Evolutionary conservation across 2,888 invertebrate genomes (phyloP), one percentile per base, ranked within the genome.

Genomic region (Apodemia duryi): DNA sequence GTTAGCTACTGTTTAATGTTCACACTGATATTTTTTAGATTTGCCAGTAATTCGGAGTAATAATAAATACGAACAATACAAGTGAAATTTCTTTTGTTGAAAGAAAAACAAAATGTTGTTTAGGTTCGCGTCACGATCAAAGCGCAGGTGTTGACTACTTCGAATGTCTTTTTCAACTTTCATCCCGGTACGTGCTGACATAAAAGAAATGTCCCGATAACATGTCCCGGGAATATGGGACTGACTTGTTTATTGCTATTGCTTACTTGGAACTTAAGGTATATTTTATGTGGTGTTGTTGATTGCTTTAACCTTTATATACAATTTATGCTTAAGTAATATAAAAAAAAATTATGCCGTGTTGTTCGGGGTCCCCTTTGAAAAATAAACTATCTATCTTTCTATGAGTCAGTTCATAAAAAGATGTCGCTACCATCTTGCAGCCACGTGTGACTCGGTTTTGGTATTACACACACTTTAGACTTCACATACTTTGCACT

Each of bases 141-240:
- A 67, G 65, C 62, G 63, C 65, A 68, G 65, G 67, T 68, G 68
- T 62, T 57, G 54, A 54, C 46, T 64, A 54, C 52, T 57, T 62
- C 62, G 52, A 41, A 63, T 51, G 61, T 67, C 60, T 65, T 68
- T 68, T 64, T 64, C 64, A 52, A 66, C 62, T 66, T 65, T 62
- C 61, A 61, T 57, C 32, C 57, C 32, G 41, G 52, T 65, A 68
- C 66, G 64, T 68, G 68, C 64, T 52, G 65, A 65, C 60, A 65
- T 65, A 62, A 60, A 54, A 38, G 65, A 61, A 66, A 68, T 66
- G 63, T 62, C 57, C 57, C 32, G 57, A 57, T 57, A 57, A 57
- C 52, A 32, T 52, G 21, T 63, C 63, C 35, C 52, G 41, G 32
- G 54, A 63, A n/a, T 51, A 57, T 63, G 43, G 54, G 57, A 35